These are phyloP conservation scores for Eucera pruinosa DNA, from an alignment of 2,888 invertebrate species.

Conservation along the genomic window DNA sequence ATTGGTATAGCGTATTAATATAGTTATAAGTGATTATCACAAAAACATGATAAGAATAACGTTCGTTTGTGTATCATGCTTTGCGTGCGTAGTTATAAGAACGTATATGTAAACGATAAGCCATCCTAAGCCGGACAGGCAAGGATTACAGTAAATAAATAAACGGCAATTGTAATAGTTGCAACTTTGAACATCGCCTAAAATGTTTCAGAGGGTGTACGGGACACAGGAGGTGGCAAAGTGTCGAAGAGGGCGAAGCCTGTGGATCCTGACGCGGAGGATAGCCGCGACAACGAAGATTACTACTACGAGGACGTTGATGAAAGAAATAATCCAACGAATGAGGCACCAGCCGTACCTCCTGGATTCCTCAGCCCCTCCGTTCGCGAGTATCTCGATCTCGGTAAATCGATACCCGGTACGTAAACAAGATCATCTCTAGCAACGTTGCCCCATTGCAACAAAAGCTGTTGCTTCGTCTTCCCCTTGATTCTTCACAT, in stretches of 20 bases:
- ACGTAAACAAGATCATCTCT: conserved; percentile 82
- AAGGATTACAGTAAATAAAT: too few species aligned
- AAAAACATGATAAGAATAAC: too few species aligned
- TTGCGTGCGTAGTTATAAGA: too few species aligned
- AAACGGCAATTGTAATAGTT: too few species aligned
- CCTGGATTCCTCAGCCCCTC: conserved; percentile 93
- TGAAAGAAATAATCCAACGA: conserved; percentile 85
- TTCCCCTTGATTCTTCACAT: not conserved
- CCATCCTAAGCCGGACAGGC: too few species aligned
- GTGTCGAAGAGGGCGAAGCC: conserved; percentile 84
- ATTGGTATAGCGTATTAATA: too few species aligned
- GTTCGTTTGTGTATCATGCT: too few species aligned
- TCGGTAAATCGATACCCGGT: conserved; percentile 96
- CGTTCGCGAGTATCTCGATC: conserved; percentile 93
- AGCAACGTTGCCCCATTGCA: conserved; percentile 51
- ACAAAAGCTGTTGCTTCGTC: conserved; percentile 6
- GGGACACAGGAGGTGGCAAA: conserved; percentile 73
- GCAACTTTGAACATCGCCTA: conserved; percentile 4
- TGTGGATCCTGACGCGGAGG: conserved; percentile 80
- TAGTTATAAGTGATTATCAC: too few species aligned
- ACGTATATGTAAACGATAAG: too few species aligned
- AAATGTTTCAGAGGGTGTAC: conserved; percentile 55
- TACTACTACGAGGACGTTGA: conserved; percentile 84
- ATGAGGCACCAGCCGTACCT: conserved; percentile 87
- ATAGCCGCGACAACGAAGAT: conserved; percentile 84